Evolutionary conservation across 1,140 invertebrate genomes (phyloP).

Genomic region (Cardiocondyla obscurior): DNA sequence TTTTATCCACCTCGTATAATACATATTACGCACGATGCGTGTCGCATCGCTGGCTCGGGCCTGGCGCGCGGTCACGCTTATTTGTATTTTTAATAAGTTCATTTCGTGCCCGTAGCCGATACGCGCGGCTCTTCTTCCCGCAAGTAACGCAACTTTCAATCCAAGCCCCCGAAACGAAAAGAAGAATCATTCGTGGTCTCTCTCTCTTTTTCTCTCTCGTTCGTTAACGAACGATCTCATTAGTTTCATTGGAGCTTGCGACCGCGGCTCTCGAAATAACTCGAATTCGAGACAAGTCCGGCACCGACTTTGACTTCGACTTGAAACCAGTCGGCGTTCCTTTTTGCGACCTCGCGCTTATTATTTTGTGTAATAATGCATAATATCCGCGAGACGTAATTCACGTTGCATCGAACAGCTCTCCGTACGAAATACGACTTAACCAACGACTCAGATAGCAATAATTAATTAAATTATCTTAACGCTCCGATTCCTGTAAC

Average conservation of each 20-base stretch:
- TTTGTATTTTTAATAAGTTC: slow-evolving; percentile 71
- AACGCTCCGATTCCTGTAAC: not conserved
- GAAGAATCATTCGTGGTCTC: not conserved
- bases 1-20: slow-evolving; percentile 66
- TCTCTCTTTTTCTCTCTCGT: too few species aligned
- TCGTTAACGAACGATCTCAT: slow-evolving; percentile 31
- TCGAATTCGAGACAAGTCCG: not conserved
- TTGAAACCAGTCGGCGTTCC: not conserved
- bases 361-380: not conserved
- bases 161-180: not conserved
- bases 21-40: slow-evolving; percentile 68
- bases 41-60: slow-evolving; percentile 60
- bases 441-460: not conserved
- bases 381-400: not conserved
- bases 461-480: slow-evolving; percentile 45
- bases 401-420: not conserved
- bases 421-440: too few species aligned
- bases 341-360: not conserved
- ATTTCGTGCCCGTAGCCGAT: slow-evolving; percentile 44
- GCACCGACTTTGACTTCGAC: not conserved
- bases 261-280: not conserved
- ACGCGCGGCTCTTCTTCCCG: not conserved
- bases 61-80: slow-evolving; percentile 62
- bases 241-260: not conserved
- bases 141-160: slow-evolving; percentile 37